Evolutionary conservation across 2,797 vertebrate genomes (phyloP), one percentile per base, ranked within the genome.

Genomic region (Megalops cyprinoides): DNA sequence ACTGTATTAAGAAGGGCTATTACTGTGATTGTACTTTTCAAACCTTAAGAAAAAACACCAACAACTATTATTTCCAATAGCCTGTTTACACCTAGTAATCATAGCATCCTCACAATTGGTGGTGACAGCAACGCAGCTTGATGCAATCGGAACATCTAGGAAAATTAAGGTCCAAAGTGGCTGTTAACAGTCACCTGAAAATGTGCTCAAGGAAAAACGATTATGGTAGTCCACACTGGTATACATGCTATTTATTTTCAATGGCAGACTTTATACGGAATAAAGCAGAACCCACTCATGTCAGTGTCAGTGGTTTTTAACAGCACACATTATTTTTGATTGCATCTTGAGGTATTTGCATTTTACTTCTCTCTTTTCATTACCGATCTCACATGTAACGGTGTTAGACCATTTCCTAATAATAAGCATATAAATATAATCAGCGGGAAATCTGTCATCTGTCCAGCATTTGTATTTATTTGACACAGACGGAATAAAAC

Each of bases 321-420:
- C 51, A 77, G 65, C 14, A 28, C 74, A 56, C 53, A 74, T 78
- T 78, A 82, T 25, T 49, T 34, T 23, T 62, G 81, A 82, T 74
- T 49, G 25, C 65, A 25, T 25, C 67, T 62, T 23, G 20, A 67
- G 18, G 73, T 73, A 74, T 78, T 74, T 31, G 9, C n/a, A 62
- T 74, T 80, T 74, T 46, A 75, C 51, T 4, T 55, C 20, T 56
- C 55, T 44, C 46, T 20, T 55, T 71, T 71, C 25, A 49, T 77
- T 58, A 46, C 37, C 28, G 31, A 6, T 10, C 51, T 14, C 62
- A 62, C 28, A 48, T 28, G 56, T 69, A 71, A 79, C 79, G 62
- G 28, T 79, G 62, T 79, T 51, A 79, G 65, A 37, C 48, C 49
- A 42, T 42, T 79, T 31, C 65, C 71, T 55, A 69, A 79, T 53